Base-by-base conservation (phyloP, 2,888 invertebrate genomes). In the Ommatoiulus sabulosus region DNA sequence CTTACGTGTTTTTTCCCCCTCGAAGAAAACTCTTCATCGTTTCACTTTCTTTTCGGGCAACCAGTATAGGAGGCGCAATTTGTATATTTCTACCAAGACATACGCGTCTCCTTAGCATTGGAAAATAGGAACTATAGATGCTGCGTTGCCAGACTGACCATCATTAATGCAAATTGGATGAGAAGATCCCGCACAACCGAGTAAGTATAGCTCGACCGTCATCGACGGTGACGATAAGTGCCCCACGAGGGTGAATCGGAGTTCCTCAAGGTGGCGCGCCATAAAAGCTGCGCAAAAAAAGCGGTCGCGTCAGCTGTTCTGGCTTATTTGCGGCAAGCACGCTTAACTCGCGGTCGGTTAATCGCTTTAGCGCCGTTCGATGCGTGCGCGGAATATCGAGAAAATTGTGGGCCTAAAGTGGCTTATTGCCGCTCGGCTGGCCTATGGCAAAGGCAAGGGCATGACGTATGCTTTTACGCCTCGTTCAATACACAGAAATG, bases 291-390 rank as follows among this genome's bases (percentile, higher is more conserved):
- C 63, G 4, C 4, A 15, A n/a, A 63, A 63, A 63, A 63, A 63
- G 63, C 20, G n/a, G 63, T 63, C 20, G 63, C 63, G 63, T 63
- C 63, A 63, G 63, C 63, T 63, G 63, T 63, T 63, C 8, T n/a
- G 63, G 63, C 63, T 63, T 63, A 63, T 63, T 63, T 63, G 63
- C 63, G 63, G 63, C 63, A 63, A 20, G 20, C 63, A n/a, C 63
- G 63, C 20, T 63, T n/a, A 63, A 63, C 63, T 63, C 20, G 63
- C 20, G 63, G 63, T 63, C 6, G 63, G 63, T 20, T 63, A 63
- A 63, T 63, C 63, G 63, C 63, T 63, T 63, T 63, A 63, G 63
- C n/a, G 63, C 20, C 63, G 63, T 63, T 63, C 63, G 63, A 63
- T 63, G 63, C 63, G 63, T 63, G 63, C 20, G 63, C 63, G 1